Evolutionary conservation across 1,140 invertebrate genomes (phyloP).

Genomic region (Charaxes varanes): DNA sequence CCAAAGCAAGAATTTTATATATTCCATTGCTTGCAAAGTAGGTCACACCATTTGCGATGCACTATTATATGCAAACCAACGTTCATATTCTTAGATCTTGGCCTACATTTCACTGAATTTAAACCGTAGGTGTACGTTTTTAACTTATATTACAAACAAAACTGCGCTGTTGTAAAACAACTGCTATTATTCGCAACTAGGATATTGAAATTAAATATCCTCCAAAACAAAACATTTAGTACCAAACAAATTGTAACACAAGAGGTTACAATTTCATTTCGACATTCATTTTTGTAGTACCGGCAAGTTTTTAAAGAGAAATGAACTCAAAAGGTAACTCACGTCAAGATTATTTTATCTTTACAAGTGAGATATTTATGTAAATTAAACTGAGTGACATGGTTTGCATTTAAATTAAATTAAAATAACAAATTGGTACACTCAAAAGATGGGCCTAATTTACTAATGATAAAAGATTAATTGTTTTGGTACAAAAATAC

Average conservation of each 20-base stretch:
- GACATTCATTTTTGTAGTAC: neutral
- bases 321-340: no score
- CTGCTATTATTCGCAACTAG: conserved; percentile 8
- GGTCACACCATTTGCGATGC: no score
- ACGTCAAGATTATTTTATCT: no score
- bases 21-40: no score
- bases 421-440: neutral
- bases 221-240: conserved; percentile 6
- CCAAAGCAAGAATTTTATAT: no score
- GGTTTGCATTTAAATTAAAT: no score
- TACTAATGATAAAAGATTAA: no score
- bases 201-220: conserved; percentile 6
- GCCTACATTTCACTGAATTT: conserved; percentile 2
- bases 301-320: no score
- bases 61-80: neutral
- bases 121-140: neutral
- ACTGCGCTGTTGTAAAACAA: neutral
- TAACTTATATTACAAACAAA: conserved; percentile 1
- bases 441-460: neutral
- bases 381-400: no score
- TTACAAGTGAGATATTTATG: no score
- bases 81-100: neutral
- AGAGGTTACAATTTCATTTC: neutral
- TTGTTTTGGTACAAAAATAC: conserved; percentile 45
- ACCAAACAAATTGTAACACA: conserved; percentile 5